Evolutionary conservation across 2,888 invertebrate species (phyloP).

Genomic region (Ferrisia virgata): DNA sequence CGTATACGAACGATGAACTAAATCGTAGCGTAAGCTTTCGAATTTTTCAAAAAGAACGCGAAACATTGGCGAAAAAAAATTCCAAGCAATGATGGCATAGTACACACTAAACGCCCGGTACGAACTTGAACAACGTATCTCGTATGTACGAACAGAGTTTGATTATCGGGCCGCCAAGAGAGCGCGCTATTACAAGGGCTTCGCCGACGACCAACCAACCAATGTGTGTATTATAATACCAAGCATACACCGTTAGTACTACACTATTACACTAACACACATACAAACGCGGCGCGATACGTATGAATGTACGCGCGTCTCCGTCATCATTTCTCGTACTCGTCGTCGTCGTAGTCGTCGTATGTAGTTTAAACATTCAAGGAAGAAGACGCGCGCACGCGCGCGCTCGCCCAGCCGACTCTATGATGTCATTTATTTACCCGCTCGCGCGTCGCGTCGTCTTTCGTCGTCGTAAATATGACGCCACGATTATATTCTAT

Average conservation of each 20-base stretch:
- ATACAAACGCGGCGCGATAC: background rate
- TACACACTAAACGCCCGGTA: slow-evolving; percentile 30
- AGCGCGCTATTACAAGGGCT: slow-evolving; percentile 28
- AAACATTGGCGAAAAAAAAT: background rate
- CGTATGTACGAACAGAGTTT: background rate
- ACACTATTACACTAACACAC: background rate
- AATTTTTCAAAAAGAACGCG: slow-evolving; percentile 7
- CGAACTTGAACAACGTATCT: slow-evolving; percentile 31
- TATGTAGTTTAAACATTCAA: background rate
- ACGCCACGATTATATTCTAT: slow-evolving; percentile 24
- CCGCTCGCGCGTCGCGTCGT: slow-evolving; percentile 11
- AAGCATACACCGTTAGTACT: background rate
- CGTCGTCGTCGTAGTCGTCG: background rate
- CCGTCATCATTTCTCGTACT: too few relatives aligned
- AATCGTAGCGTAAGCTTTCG: background rate
- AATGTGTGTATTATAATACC: background rate
- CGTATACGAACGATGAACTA: background rate
- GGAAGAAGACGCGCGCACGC: background rate
- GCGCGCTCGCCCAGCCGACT: background rate
- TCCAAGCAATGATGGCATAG: background rate
- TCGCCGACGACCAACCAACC: background rate
- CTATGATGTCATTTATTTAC: slow-evolving; percentile 21
- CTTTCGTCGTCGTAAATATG: slow-evolving; percentile 8
- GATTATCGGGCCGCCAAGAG: slow-evolving; percentile 23
- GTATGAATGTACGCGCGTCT: background rate